A percentile compares a stretch with the other conserved stretches of the same genome.
Evolutionary conservation across 1,140 invertebrate genomes (phyloP).

Genomic region (Drosophila kanapiae): DNA sequence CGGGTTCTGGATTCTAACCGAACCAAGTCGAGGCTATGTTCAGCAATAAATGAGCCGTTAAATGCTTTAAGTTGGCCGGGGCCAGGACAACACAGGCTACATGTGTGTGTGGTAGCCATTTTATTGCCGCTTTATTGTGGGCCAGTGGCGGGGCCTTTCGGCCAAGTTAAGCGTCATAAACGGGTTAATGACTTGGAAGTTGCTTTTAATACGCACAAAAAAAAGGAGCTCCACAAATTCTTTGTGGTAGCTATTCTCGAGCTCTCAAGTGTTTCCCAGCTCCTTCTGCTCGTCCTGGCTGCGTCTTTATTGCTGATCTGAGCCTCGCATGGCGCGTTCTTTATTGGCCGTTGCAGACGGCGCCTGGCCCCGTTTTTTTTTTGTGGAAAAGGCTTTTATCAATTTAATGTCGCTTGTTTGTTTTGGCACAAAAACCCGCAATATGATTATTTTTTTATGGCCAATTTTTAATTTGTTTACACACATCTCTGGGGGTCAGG

Average conservation of each 20-base stretch:
- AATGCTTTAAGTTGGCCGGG: slow-evolving; percentile 70
- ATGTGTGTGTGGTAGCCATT: slow-evolving; percentile 52
- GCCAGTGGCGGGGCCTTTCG: slow-evolving; percentile 55
- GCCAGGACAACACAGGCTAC: background rate
- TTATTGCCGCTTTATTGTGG: slow-evolving; percentile 82
- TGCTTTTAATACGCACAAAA: slow-evolving; percentile 70
- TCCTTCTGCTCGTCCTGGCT: slow-evolving; percentile 28
- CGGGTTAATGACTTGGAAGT: slow-evolving; percentile 84
- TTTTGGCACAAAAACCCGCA: slow-evolving; percentile 60
- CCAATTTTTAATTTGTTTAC: slow-evolving; percentile 82
- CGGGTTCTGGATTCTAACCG: slow-evolving; percentile 16
- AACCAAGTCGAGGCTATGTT: slow-evolving; percentile 27
- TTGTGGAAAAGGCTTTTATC: slow-evolving; percentile 43
- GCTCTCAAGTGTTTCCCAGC: slow-evolving; percentile 41
- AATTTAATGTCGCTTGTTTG: slow-evolving; percentile 69
- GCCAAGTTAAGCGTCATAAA: slow-evolving; percentile 79
- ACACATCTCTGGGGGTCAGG: slow-evolving; percentile 44
- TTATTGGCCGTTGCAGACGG: slow-evolving; percentile 21
- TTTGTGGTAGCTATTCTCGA: background rate
- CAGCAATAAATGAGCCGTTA: slow-evolving; percentile 81
- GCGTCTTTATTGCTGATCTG: slow-evolving; percentile 44
- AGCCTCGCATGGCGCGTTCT: slow-evolving; percentile 45
- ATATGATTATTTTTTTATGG: slow-evolving; percentile 81
- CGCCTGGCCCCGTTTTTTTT: slow-evolving; percentile 22
- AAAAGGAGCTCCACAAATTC: slow-evolving; percentile 43